Evolutionary conservation across 2,797 vertebrate genomes (phyloP).

Genomic region (Cottoperca gobio): DNA sequence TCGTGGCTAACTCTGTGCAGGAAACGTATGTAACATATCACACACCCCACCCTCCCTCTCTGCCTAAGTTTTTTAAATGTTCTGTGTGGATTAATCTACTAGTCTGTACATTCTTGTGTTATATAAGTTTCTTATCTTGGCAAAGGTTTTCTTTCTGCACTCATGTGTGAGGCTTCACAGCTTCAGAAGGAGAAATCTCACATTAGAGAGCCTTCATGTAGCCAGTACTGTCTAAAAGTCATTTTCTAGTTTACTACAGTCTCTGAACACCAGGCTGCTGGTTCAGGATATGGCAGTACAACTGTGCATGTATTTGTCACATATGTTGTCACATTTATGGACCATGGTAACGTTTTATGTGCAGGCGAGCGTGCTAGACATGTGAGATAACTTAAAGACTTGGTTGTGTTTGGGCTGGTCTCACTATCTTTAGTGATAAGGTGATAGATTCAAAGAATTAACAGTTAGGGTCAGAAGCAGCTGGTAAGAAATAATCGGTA

Average conservation of each 20-base stretch:
- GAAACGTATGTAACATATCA: constrained; percentile 28
- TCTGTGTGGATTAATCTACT: constrained; percentile 3
- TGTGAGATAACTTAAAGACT: neutral
- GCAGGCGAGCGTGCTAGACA: neutral
- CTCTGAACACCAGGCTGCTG: constrained; percentile 10
- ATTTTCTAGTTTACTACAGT: constrained; percentile 18
- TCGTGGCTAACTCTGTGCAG: constrained; percentile 27
- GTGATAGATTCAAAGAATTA: neutral
- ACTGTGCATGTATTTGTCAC: constrained; percentile 23
- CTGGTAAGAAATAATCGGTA: constrained; percentile 2
- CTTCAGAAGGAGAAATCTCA: constrained; percentile 32
- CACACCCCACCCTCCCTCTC: constrained; percentile 37
- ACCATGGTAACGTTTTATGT: constrained; percentile 11
- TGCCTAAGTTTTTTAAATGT: too few species aligned
- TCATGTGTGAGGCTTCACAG: constrained; percentile 18
- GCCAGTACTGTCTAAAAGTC: constrained; percentile 24
- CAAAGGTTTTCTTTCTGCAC: constrained; percentile 3
- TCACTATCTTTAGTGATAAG: constrained; percentile 12
- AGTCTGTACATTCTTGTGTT: constrained; percentile 20
- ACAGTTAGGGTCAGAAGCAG: neutral
- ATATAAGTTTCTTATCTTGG: constrained; percentile 51
- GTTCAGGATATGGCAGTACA: constrained; percentile 33
- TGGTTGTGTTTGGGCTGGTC: constrained; percentile 2
- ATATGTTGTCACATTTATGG: constrained; percentile 38
- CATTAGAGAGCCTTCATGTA: constrained; percentile 4